Evolutionary conservation across 2,888 invertebrate species (phyloP).

Genomic region (Agrochola litura): DNA sequence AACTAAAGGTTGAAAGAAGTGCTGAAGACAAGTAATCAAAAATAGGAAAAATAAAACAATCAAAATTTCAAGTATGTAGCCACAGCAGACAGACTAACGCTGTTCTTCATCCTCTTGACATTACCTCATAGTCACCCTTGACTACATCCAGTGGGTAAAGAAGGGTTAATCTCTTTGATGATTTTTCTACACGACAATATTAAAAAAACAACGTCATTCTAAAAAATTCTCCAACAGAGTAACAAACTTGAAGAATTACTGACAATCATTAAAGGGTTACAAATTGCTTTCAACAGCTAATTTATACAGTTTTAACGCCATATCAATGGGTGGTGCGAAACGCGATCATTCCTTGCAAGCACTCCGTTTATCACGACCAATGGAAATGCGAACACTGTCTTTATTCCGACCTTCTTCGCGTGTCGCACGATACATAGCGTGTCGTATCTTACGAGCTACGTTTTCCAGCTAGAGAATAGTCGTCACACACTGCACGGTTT

Average conservation of each 20-base stretch:
- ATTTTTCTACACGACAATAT: neutral
- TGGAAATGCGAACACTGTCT: constrained; percentile 72
- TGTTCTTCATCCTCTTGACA: neutral
- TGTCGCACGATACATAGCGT: constrained; percentile 80
- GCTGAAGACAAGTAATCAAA: too few relatives aligned
- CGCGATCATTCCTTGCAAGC: constrained; percentile 71
- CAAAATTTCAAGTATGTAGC: too few relatives aligned
- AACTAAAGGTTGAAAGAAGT: too few relatives aligned
- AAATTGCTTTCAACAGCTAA: constrained; percentile 65
- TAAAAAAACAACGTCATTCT: neutral
- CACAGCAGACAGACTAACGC: neutral
- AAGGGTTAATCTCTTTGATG: neutral
- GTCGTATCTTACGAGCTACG: constrained; percentile 54
- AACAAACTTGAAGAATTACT: constrained; percentile 51
- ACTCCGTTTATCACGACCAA: constrained; percentile 75
- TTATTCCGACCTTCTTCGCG: constrained; percentile 75
- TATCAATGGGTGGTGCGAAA: constrained; percentile 67
- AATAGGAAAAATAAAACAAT: too few relatives aligned
- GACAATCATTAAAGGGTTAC: constrained; percentile 61
- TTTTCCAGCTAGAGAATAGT: constrained; percentile 48
- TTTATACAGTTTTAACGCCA: constrained; percentile 71
- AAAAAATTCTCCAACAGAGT: constrained; percentile 1
- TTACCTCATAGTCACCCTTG: too few relatives aligned
- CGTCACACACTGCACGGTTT: constrained; percentile 33
- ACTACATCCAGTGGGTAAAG: too few relatives aligned